These are phyloP conservation scores for Chesias legatella DNA, from an alignment of 2,888 invertebrate species.

Conservation along the genomic window DNA sequence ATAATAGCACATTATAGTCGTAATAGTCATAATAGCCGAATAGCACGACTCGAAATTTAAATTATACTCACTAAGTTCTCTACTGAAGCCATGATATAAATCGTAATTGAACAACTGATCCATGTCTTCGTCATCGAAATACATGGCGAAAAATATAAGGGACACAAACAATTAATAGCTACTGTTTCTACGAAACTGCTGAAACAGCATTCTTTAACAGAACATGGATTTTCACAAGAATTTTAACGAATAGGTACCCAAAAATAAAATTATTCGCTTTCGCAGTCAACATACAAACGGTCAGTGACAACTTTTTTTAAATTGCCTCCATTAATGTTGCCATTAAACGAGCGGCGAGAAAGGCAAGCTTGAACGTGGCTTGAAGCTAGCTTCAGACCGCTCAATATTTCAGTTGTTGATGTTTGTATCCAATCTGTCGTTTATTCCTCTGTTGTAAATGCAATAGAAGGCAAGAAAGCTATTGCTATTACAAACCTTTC, in stretches of 20 bases:
- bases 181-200: slow-evolving; percentile 21
- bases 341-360: too few species aligned
- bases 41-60: not conserved
- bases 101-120: slow-evolving; percentile 45
- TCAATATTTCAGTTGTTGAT: too few species aligned
- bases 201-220: slow-evolving; percentile 43
- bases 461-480: too few species aligned
- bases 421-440: too few species aligned
- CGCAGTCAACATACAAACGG: slow-evolving; percentile 69
- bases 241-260: slow-evolving; percentile 58
- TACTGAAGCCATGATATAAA: slow-evolving; percentile 57
- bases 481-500: too few species aligned
- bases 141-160: slow-evolving; percentile 52
- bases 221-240: slow-evolving; percentile 48
- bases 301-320: slow-evolving; percentile 47
- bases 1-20: too few species aligned
- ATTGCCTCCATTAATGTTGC: slow-evolving; percentile 23
- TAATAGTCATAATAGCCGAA: too few species aligned
- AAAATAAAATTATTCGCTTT: slow-evolving; percentile 60
- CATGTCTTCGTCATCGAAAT: slow-evolving; percentile 57
- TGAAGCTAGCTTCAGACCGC: too few species aligned
- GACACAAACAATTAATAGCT: slow-evolving; percentile 11
- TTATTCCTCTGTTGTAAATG: too few species aligned
- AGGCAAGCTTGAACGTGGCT: too few species aligned
- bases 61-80: slow-evolving; percentile 60